Evolutionary conservation across 2,888 invertebrate genomes (phyloP).

Genomic region (Mactromeris polynyma): DNA sequence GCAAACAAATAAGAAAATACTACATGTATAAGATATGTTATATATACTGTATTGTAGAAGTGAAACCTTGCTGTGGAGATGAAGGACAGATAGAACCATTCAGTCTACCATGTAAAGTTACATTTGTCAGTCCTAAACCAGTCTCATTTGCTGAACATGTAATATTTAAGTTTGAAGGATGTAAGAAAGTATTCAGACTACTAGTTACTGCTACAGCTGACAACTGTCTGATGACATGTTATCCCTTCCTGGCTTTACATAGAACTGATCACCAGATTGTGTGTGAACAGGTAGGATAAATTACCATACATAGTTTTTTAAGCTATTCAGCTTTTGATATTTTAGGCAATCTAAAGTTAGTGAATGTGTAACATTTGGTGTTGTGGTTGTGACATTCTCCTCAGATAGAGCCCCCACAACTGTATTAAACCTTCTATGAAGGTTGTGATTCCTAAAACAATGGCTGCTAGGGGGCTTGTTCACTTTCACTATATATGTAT

Average conservation of each 20-base stretch:
- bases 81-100: conserved; percentile 81
- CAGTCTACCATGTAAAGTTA: conserved; percentile 79
- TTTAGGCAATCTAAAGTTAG: too few relatives aligned
- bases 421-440: too few relatives aligned
- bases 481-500: too few relatives aligned
- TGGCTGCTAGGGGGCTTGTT: too few relatives aligned
- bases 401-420: too few relatives aligned
- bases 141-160: conserved; percentile 84
- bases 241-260: conserved; percentile 86
- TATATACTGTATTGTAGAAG: conserved; percentile 66
- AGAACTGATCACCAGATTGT: conserved; percentile 87
- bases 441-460: too few relatives aligned
- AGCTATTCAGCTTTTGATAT: too few relatives aligned
- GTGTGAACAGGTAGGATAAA: conserved; percentile 86
- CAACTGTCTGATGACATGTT: conserved; percentile 87
- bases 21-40: too few relatives aligned
- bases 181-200: conserved; percentile 80
- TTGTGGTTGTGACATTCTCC: too few relatives aligned
- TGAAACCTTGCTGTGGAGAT: conserved; percentile 80
- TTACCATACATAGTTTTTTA: too few relatives aligned
- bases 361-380: too few relatives aligned
- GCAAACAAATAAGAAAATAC: too few relatives aligned
- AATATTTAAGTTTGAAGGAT: conserved; percentile 81
- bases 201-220: conserved; percentile 86
- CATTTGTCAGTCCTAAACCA: conserved; percentile 83